Base-by-base conservation (phyloP, 2,888 invertebrate genomes). In the Argyresthia albistria region DNA sequence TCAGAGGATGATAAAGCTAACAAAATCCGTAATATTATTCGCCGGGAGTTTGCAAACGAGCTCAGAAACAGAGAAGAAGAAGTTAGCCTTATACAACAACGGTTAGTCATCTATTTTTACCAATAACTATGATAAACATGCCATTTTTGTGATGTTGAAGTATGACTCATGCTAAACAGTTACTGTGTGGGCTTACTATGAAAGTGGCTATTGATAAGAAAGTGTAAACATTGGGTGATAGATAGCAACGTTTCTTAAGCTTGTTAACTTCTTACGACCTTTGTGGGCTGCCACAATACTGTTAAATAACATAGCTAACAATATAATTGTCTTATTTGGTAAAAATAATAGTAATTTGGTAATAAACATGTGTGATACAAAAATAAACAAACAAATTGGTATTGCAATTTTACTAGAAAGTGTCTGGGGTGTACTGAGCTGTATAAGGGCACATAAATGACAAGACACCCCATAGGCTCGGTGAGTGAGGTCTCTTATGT, bases 41-140 rank as follows among this genome's bases (percentile, higher is more conserved):
- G 90, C 59, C 88, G 88, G 54, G 93, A 95, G 75, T 95, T 96
- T 78, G 83, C 90, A 46, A 88, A 88, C 49, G 95, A 96, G 71
- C 80, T 95, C 10, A 81, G 88, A 49, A 68, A 80, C 1, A 91
- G 94, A 65, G 92, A 94, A 67, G 89, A 90, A 53, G 95, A 95
- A 80, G 81, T 95, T 11, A 84, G 91, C 56, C 79, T 91, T 51
- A 91, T 95, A 55, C 92, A 95, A 66, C 89, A 91, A 56, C 89
- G 91, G 73, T 88, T 91, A 61, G 88, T 83, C n/a, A 7, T 25
- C 15, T n/a, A n/a, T 7, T n/a, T 35, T 46, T 16, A 8, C 4
- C 15, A n/a, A 25, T n/a, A 16, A 14, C 11, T 10, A 25, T 4
- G 10, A n/a, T n/a, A 11, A 25, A 25, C 10, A 35, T n/a, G 10